Evolutionary conservation across 2,888 invertebrate species (phyloP).

Genomic region (Pecten maximus): DNA sequence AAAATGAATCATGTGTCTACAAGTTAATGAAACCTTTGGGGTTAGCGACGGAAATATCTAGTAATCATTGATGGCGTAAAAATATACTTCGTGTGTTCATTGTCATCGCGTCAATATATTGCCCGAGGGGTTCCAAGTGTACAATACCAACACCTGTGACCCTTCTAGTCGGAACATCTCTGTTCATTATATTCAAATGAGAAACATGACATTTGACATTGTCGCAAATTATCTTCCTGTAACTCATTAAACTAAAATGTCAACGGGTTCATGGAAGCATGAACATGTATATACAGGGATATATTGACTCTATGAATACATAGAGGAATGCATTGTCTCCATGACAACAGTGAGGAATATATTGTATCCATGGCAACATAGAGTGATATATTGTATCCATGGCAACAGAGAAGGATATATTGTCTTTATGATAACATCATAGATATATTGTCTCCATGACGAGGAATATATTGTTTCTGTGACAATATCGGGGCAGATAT

Average conservation of each 20-base stretch:
- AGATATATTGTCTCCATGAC: too few relatives aligned
- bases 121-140: slow-evolving; percentile 32
- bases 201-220: slow-evolving; percentile 29
- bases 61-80: not conserved
- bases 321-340: not conserved
- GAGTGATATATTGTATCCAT: too few relatives aligned
- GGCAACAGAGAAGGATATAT: too few relatives aligned
- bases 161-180: not conserved
- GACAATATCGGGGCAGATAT: too few relatives aligned
- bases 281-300: not conserved
- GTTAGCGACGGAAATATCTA: not conserved
- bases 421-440: too few relatives aligned
- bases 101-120: not conserved
- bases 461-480: too few relatives aligned
- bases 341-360: not conserved
- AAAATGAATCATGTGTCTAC: too few relatives aligned
- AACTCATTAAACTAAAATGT: not conserved
- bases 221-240: not conserved
- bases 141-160: slow-evolving; percentile 14
- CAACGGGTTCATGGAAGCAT: not conserved
- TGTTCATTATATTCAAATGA: slow-evolving; percentile 35
- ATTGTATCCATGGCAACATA: not conserved
- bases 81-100: not conserved
- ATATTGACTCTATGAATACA: not conserved
- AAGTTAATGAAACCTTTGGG: too few relatives aligned